These are phyloP conservation scores for Boulengeromyrus knoepffleri DNA, from an alignment of 2,113 vertebrate species.

Conservation along the genomic window DNA sequence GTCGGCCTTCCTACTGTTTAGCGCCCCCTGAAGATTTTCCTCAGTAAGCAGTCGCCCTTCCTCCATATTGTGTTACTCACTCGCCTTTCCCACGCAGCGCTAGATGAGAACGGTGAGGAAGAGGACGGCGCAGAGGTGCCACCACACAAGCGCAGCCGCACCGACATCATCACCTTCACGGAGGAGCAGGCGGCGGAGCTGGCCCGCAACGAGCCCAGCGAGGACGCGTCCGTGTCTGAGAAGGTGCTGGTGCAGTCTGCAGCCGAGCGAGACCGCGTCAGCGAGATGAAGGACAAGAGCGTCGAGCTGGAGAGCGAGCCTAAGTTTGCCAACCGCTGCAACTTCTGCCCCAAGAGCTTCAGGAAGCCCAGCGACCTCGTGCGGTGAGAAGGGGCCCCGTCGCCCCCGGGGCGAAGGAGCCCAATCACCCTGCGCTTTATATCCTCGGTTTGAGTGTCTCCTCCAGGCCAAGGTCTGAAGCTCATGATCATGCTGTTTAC, in stretches of 20 bases:
- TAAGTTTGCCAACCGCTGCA: constrained; percentile 88
- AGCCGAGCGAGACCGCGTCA: constrained; percentile 90
- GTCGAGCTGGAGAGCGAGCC: constrained; percentile 86
- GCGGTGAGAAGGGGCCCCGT: constrained; percentile 62
- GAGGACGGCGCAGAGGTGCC: constrained; percentile 67
- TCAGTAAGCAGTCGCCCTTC: neutral
- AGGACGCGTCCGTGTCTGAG: constrained; percentile 87
- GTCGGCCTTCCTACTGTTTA: neutral
- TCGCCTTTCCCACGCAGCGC: constrained; percentile 38
- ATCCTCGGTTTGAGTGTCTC: neutral
- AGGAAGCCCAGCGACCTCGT: constrained; percentile 96
- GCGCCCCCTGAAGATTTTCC: neutral
- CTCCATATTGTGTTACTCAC: neutral
- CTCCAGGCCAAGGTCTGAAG: neutral
- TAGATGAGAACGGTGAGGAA: constrained; percentile 64
- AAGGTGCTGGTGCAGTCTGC: constrained; percentile 93
- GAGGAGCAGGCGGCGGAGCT: constrained; percentile 92
- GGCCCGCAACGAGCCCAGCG: constrained; percentile 78
- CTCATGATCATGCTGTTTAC: neutral
- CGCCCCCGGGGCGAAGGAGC: neutral
- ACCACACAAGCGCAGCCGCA: constrained; percentile 65
- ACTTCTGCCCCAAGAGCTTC: constrained; percentile 92
- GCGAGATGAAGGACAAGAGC: constrained; percentile 88
- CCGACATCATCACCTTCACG: constrained; percentile 89
- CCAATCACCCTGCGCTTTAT: neutral